These are phyloP conservation scores for Ips nitidus DNA, from an alignment of 1,140 invertebrate species.

Conservation along the genomic window DNA sequence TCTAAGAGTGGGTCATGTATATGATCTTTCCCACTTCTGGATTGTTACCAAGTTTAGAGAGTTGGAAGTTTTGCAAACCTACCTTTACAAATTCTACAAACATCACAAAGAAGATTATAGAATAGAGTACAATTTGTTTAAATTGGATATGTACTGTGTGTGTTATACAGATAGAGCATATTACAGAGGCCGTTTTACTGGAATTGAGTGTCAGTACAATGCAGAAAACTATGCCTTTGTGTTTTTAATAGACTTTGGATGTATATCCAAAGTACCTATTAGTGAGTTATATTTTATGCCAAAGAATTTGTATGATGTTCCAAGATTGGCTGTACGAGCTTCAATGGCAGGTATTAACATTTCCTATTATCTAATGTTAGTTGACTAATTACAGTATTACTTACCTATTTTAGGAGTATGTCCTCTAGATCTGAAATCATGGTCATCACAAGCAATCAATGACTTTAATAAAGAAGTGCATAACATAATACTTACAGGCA, in stretches of 20 bases:
- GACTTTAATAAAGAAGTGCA: too few species aligned
- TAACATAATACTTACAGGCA: too few species aligned
- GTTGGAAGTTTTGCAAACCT: constrained; percentile 25
- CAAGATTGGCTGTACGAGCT: constrained; percentile 31
- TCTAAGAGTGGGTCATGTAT: constrained; percentile 30
- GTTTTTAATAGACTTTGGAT: constrained; percentile 39
- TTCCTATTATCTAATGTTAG: too few species aligned
- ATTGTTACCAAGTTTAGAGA: constrained; percentile 31
- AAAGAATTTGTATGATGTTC: constrained; percentile 31
- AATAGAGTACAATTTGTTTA: constrained; percentile 16
- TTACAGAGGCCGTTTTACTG: constrained; percentile 30
- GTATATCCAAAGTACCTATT: constrained; percentile 12
- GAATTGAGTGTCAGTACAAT: constrained; percentile 1
- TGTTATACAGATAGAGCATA: constrained; percentile 24
- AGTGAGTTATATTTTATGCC: constrained; percentile 33
- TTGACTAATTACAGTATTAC: too few species aligned
- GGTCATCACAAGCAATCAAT: too few species aligned
- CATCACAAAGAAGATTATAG: constrained; percentile 24
- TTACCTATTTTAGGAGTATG: too few species aligned
- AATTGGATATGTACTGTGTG: constrained; percentile 31
- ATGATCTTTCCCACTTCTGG: constrained; percentile 39
- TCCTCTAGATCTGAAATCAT: too few species aligned
- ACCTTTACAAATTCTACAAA: constrained; percentile 31
- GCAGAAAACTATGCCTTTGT: constrained; percentile 10
- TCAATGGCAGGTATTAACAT: constrained; percentile 22